phyloP scores from a whole-genome alignment of 2,888 invertebrate species.

The Lepidocyrtinus sp. region DNA sequence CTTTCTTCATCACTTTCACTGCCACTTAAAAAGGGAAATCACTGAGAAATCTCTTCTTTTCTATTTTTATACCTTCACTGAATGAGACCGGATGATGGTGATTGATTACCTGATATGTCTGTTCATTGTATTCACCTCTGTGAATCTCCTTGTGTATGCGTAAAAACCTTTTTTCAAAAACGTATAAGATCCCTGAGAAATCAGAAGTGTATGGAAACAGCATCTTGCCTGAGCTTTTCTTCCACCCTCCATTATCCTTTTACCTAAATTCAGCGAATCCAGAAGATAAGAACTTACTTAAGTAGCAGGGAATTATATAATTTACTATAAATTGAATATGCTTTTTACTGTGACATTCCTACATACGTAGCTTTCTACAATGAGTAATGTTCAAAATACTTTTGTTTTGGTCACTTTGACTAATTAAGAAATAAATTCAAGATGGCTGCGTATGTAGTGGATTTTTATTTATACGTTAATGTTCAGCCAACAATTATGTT shows the following conservation, averaged over 20 bases:
- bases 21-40: constrained; percentile 3
- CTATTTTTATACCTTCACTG: constrained; percentile 28
- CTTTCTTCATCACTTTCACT: constrained; percentile 12
- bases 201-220: no score
- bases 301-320: background rate
- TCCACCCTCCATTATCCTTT: background rate
- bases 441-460: no score
- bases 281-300: background rate
- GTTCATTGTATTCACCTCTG: background rate
- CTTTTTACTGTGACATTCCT: constrained; percentile 14
- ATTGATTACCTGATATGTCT: constrained; percentile 18
- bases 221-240: background rate
- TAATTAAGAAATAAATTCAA: no score
- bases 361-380: constrained; percentile 8
- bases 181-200: no score
- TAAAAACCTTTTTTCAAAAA: background rate
- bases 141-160: background rate
- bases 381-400: no score
- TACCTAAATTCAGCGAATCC: background rate
- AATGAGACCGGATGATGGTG: constrained; percentile 38
- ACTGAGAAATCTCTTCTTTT: background rate
- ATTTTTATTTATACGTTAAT: no score
- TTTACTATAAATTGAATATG: constrained; percentile 8
- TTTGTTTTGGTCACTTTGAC: no score
- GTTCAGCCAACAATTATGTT: no score